Evolutionary conservation across 2,113 vertebrate genomes (phyloP).

Genomic region (Phasianus colchicus): DNA sequence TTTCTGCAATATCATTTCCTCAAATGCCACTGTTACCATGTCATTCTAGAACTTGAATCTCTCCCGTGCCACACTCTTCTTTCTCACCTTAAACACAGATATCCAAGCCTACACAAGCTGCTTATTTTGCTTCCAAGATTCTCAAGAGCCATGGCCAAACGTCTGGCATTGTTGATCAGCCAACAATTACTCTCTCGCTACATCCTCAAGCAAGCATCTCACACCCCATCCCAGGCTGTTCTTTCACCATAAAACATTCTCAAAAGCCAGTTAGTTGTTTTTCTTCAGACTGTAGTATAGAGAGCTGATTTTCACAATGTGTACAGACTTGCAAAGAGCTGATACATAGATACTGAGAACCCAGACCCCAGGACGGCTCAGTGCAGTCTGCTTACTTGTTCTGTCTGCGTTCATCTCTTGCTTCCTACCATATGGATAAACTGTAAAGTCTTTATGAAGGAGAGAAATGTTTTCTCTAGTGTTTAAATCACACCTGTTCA

Average conservation of each 20-base stretch:
- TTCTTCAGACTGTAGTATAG: accelerated
- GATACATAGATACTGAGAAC: neutral
- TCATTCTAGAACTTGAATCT: neutral
- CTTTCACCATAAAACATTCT: neutral
- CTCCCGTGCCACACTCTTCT: neutral
- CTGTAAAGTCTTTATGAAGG: neutral
- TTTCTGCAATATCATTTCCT: neutral
- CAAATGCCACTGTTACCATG: accelerated
- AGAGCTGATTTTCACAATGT: neutral
- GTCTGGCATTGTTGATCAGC: neutral
- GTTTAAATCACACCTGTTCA: neutral
- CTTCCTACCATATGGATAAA: neutral
- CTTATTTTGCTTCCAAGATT: neutral
- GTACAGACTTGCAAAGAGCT: neutral
- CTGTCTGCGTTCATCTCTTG: neutral
- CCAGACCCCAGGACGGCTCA: neutral
- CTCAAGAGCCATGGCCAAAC: neutral
- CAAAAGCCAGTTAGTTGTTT: neutral
- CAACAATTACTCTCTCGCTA: neutral
- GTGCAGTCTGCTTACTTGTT: neutral
- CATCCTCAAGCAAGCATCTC: neutral
- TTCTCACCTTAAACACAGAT: neutral
- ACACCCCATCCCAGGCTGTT: neutral
- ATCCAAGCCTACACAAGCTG: neutral
- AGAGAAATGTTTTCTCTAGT: neutral